Conservation (phyloP, 1,140 invertebrate species). For the Macrostomum lignano region DNA sequence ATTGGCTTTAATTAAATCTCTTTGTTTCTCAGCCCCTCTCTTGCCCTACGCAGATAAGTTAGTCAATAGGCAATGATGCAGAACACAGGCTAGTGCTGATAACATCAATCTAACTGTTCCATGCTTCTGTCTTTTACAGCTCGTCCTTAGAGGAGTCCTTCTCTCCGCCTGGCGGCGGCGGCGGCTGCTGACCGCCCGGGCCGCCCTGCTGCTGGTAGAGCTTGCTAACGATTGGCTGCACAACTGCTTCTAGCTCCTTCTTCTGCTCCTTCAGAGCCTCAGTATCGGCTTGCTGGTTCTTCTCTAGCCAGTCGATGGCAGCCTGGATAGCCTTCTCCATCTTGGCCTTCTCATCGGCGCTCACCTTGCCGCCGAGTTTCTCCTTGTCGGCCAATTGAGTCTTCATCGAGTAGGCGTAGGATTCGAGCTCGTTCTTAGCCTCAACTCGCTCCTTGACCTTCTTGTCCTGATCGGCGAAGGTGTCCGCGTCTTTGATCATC, state of each 20-base stretch:
- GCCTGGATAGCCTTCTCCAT: slow-evolving; percentile 1
- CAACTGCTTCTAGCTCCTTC: slow-evolving; percentile 48
- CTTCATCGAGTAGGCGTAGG: slow-evolving; percentile 86
- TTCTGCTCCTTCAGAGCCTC: slow-evolving; percentile 74
- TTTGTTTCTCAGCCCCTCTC: no score
- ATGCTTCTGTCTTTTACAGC: no score
- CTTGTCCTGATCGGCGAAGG: slow-evolving; percentile 6
- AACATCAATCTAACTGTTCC: no score
- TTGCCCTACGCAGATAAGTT: no score
- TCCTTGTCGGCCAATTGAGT: slow-evolving; percentile 90
- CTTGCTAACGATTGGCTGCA: slow-evolving; percentile 46
- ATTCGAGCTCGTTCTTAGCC: slow-evolving; percentile 56
- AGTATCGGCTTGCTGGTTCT: slow-evolving; percentile 65
- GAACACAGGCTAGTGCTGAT: no score
- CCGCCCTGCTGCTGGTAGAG: slow-evolving; percentile 12
- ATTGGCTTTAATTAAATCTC: no score
- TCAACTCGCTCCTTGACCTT: slow-evolving; percentile 62
- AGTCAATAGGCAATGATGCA: no score
- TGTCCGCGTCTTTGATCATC: slow-evolving; percentile 7
- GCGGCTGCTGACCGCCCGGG: slow-evolving; percentile 9
- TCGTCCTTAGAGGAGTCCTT: no score
- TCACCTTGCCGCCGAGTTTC: slow-evolving; percentile 69
- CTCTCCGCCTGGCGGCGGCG: no score
- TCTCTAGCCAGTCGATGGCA: slow-evolving; percentile 77
- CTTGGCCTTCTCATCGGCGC: slow-evolving; percentile 50